Evolutionary conservation across 2,113 vertebrate species (phyloP).

Genomic region (Trogon surrucura): DNA sequence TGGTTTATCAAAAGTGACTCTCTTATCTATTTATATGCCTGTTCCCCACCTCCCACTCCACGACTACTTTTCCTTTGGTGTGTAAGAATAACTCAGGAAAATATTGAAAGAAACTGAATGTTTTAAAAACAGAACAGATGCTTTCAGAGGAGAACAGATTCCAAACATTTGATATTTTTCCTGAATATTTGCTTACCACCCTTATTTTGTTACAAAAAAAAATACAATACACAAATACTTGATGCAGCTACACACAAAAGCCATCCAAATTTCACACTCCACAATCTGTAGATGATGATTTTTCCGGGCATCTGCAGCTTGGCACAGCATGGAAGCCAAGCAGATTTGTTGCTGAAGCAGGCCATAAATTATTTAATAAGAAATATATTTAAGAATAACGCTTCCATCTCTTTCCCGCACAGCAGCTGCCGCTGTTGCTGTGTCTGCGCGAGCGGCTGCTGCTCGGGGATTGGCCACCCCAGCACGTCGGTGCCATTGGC

Average conservation of each 20-base stretch:
- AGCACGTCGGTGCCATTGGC: not conserved
- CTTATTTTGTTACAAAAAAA: slow-evolving; percentile 46
- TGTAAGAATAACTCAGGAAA: slow-evolving; percentile 50
- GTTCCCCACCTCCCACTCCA: slow-evolving; percentile 14
- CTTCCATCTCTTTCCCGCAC: not conserved
- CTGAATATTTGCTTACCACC: slow-evolving; percentile 59
- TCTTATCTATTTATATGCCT: slow-evolving; percentile 34
- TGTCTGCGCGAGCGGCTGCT: slow-evolving; percentile 5
- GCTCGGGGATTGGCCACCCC: slow-evolving; percentile 19
- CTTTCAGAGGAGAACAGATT: slow-evolving; percentile 60
- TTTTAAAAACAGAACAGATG: slow-evolving; percentile 66
- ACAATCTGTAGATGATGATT: slow-evolving; percentile 69
- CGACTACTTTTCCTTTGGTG: slow-evolving; percentile 19
- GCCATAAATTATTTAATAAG: slow-evolving; percentile 64
- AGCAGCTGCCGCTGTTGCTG: slow-evolving; percentile 54
- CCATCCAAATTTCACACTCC: slow-evolving; percentile 69
- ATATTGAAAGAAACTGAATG: slow-evolving; percentile 7
- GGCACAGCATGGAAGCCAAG: slow-evolving; percentile 69
- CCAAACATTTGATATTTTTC: slow-evolving; percentile 64
- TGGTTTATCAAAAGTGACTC: not conserved
- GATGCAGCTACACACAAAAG: slow-evolving; percentile 56
- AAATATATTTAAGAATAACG: slow-evolving; percentile 56
- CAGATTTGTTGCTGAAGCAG: slow-evolving; percentile 67
- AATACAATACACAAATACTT: slow-evolving; percentile 65
- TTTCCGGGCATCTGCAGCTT: slow-evolving; percentile 65